Percentiles rank a stretch among this genome's conserved stretches.
Conservation (phyloP, 2,888 invertebrate species). For the Synanthedon myopaeformis region DNA sequence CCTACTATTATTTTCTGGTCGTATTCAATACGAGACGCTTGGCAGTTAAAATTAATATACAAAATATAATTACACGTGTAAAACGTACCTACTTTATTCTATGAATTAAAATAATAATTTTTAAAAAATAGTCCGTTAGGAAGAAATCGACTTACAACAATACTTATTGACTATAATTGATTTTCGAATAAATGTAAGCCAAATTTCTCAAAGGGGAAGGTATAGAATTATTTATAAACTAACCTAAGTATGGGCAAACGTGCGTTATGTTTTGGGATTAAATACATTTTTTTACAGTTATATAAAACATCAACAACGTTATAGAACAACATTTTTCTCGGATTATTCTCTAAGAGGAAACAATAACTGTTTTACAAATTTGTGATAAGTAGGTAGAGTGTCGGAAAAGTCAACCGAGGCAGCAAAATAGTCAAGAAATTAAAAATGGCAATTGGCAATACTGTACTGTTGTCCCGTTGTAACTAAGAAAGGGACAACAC, state of each 20-base stretch:
- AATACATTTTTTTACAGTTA: constrained; percentile 47
- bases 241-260: constrained; percentile 31
- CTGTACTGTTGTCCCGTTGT: no score
- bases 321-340: constrained; percentile 21
- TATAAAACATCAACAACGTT: constrained; percentile 57
- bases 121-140: not conserved
- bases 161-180: not conserved
- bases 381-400: no score
- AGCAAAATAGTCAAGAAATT: no score
- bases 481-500: no score
- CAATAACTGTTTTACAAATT: no score
- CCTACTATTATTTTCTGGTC: no score
- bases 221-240: constrained; percentile 8
- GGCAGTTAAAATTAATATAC: no score
- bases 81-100: not conserved
- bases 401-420: no score
- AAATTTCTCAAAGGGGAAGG: constrained; percentile 25
- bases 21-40: no score
- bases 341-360: not conserved
- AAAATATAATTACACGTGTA: no score
- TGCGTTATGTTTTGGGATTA: constrained; percentile 44
- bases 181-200: constrained; percentile 34
- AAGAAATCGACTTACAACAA: not conserved
- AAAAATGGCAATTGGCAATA: no score
- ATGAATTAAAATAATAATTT: not conserved